Conservation (phyloP, 2,113 vertebrate species). For the Uropsilus gracilis region DNA sequence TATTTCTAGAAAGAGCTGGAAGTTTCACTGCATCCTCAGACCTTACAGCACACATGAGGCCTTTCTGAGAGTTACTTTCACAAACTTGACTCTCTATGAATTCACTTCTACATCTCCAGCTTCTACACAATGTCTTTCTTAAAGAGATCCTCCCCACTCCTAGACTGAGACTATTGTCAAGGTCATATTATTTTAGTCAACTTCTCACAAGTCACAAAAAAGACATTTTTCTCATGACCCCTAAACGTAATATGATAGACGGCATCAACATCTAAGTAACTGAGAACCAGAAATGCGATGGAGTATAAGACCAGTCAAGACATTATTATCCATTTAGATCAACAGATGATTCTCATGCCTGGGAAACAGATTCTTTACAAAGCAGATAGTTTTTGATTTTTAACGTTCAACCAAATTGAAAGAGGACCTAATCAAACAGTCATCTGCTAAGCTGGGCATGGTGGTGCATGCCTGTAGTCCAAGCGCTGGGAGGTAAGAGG, state of each 20-base stretch:
- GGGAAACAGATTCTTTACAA: not conserved
- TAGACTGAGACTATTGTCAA: not conserved
- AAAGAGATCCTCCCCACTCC: not conserved
- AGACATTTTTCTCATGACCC: not conserved
- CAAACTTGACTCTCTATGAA: not conserved
- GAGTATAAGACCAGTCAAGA: not conserved
- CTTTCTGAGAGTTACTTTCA: not conserved
- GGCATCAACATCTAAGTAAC: not conserved
- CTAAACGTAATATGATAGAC: not conserved
- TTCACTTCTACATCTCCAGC: not conserved
- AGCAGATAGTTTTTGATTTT: not conserved
- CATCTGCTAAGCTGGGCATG: too few species aligned
- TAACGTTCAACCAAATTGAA: slow-evolving; percentile 13
- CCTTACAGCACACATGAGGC: not conserved
- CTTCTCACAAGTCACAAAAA: not conserved
- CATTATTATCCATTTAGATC: not conserved
- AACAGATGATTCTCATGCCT: not conserved
- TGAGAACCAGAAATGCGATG: not conserved
- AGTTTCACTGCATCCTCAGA: not conserved
- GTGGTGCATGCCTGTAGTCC: too few species aligned
- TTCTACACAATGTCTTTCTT: not conserved
- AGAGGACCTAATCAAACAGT: slow-evolving; percentile 20
- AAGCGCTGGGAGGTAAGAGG: too few species aligned
- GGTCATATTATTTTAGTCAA: not conserved
- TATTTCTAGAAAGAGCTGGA: not conserved